Evolutionary conservation across 2,888 invertebrate genomes (phyloP).

Genomic region (Lottia scabra): DNA sequence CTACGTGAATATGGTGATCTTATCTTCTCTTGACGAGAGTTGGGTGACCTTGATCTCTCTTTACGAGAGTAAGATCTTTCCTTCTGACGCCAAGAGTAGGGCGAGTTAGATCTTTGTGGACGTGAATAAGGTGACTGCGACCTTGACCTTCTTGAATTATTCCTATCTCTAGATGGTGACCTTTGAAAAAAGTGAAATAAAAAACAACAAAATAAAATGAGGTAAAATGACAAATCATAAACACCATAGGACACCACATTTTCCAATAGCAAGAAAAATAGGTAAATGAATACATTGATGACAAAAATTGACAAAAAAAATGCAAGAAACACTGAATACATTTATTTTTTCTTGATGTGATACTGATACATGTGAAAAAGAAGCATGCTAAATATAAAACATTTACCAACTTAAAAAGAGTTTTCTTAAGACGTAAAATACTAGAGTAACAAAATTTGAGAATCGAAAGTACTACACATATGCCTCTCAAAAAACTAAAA

Average conservation of each 20-base stretch:
- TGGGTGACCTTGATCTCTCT: constrained; percentile 11
- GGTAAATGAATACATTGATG: no score
- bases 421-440: no score
- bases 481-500: no score
- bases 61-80: neutral
- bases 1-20: constrained; percentile 2
- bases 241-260: neutral
- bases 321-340: no score
- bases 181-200: neutral
- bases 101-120: constrained; percentile 9
- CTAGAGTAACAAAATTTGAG: no score
- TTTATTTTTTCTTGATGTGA: no score
- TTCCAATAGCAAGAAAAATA: neutral
- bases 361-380: no score
- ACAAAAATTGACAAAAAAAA: no score
- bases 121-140: constrained; percentile 8
- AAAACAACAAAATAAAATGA: neutral
- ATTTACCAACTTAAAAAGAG: no score
- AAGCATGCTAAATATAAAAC: no score
- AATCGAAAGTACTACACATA: no score
- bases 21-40: constrained; percentile 6
- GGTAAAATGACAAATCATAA: constrained; percentile 5
- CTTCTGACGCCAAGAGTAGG: constrained; percentile 13
- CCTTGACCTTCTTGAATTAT: neutral
- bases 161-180: constrained; percentile 14